Conservation (phyloP, 64 coral and sea anemone species). For the Dendrophyllia cribrosa region DNA sequence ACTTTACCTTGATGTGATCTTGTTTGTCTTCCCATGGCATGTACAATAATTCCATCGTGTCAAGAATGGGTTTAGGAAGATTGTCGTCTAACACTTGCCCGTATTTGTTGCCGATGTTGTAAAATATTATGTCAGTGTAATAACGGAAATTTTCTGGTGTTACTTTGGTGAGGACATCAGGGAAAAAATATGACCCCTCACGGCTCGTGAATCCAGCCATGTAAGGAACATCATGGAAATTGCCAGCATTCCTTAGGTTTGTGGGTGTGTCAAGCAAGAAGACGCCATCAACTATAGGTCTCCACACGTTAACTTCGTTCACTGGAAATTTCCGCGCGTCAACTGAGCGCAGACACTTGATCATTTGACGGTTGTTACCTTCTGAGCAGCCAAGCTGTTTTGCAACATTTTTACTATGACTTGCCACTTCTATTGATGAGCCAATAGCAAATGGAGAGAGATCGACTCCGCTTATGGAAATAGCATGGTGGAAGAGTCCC, state of each 20-base stretch:
- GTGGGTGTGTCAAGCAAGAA: constrained; percentile 71
- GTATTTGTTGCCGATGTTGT: constrained; percentile 35
- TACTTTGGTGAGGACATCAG: neutral
- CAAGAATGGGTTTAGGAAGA: constrained; percentile 5
- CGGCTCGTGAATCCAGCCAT: constrained; percentile 72
- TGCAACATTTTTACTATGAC: constrained; percentile 2
- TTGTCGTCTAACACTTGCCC: neutral
- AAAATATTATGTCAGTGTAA: neutral
- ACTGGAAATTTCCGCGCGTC: constrained; percentile 15
- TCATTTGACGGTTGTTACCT: constrained; percentile 5
- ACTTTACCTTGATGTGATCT: neutral
- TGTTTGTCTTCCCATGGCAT: constrained; percentile 68
- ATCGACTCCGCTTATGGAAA: constrained; percentile 64
- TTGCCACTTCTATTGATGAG: neutral
- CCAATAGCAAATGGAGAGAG: constrained; percentile 68
- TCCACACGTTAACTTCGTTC: constrained; percentile 62
- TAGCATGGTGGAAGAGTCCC: constrained; percentile 61
- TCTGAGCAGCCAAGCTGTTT: constrained; percentile 14
- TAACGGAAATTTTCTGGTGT: constrained; percentile 18
- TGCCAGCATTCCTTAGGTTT: constrained; percentile 61
- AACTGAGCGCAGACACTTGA: constrained; percentile 40
- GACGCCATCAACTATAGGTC: constrained; percentile 65
- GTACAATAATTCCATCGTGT: constrained; percentile 63
- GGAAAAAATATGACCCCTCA: constrained; percentile 79
- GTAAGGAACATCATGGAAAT: constrained; percentile 63